Conservation (phyloP, 1,140 invertebrate species). For the Cyclargus thomasi region DNA sequence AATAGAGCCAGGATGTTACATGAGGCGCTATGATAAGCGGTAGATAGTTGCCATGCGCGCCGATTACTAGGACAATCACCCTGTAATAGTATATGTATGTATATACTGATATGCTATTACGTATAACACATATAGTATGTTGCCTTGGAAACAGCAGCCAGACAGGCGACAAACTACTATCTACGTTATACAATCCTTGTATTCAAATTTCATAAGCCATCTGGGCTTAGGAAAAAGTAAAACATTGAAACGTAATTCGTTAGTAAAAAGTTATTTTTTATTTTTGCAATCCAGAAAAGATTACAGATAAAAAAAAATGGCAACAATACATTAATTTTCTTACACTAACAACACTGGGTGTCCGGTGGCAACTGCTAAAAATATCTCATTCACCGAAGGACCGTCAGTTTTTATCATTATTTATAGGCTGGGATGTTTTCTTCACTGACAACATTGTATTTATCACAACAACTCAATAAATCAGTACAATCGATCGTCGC, state of each 20-base stretch:
- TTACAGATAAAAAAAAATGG: too few relatives aligned
- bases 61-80: conserved; percentile 27
- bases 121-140: not conserved
- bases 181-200: not conserved
- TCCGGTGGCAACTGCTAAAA: not conserved
- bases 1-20: too few relatives aligned
- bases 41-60: conserved; percentile 27
- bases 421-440: conserved; percentile 27
- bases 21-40: not conserved
- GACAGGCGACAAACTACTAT: not conserved
- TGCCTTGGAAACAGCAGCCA: conserved; percentile 20
- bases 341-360: not conserved
- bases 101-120: conserved; percentile 7
- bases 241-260: not conserved
- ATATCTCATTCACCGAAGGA: not conserved
- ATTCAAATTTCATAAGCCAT: not conserved
- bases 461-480: conserved; percentile 38
- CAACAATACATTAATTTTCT: not conserved
- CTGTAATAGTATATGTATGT: conserved; percentile 18
- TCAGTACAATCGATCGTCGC: conserved; percentile 23
- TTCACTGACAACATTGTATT: conserved; percentile 30
- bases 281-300: too few relatives aligned
- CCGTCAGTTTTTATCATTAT: not conserved
- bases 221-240: too few relatives aligned
- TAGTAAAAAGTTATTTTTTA: not conserved